Conservation (phyloP, 30 jellyfish, hydroid and myxozoan species). For the Turritopsis dohrnii region DNA sequence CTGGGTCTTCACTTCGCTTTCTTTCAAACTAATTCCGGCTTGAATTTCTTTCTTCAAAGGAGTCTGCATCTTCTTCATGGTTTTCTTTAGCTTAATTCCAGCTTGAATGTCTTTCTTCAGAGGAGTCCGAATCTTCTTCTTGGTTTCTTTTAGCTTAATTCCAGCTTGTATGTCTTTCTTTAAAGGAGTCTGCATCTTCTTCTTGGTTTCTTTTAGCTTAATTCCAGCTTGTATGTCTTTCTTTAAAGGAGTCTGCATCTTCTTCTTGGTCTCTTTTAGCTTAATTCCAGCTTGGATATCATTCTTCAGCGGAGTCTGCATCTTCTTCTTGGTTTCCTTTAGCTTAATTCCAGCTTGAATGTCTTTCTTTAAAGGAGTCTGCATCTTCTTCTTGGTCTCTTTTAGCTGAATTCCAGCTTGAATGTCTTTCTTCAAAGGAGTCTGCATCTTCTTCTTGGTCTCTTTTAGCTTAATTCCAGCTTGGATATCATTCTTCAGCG, state of each 20-base stretch:
- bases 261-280: slow-evolving; percentile 32
- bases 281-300: slow-evolving; percentile 33
- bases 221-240: slow-evolving; percentile 42
- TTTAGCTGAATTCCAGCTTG: slow-evolving; percentile 31
- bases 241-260: slow-evolving; percentile 53
- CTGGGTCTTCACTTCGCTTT: slow-evolving; percentile 28
- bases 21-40: slow-evolving; percentile 28
- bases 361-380: slow-evolving; percentile 59
- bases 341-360: slow-evolving; percentile 40
- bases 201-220: slow-evolving; percentile 30
- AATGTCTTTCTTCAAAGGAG: slow-evolving; percentile 37
- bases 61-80: slow-evolving; percentile 47
- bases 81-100: slow-evolving; percentile 31
- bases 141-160: slow-evolving; percentile 28
- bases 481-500: slow-evolving; percentile 22
- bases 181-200: slow-evolving; percentile 57
- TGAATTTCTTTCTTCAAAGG: slow-evolving; percentile 60
- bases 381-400: slow-evolving; percentile 50
- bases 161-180: slow-evolving; percentile 48
- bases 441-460: slow-evolving; percentile 26
- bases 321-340: slow-evolving; percentile 34
- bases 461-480: slow-evolving; percentile 20
- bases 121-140: slow-evolving; percentile 51
- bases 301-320: slow-evolving; percentile 53
- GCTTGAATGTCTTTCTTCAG: slow-evolving; percentile 37